A percentile compares a stretch with the other conserved stretches of the same genome.
phyloP scores from a whole-genome alignment of 2,113 vertebrate species.

The Bubalus kerabau region DNA sequence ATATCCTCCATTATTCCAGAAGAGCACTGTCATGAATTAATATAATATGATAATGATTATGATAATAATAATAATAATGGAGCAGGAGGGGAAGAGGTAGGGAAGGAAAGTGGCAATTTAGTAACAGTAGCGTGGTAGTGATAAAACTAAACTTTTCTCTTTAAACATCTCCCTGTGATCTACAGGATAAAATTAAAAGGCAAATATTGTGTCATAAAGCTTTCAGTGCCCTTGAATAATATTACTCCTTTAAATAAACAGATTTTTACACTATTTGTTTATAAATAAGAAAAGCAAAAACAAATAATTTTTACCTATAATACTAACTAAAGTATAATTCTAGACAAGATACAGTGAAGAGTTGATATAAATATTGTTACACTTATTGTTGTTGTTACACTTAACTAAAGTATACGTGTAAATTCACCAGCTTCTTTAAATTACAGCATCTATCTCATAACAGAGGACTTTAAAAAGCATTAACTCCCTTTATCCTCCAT shows the following conservation, averaged over 20 bases:
- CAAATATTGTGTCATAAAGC: neutral
- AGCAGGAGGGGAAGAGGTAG: neutral
- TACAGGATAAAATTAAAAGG: neutral
- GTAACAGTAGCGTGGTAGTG: neutral
- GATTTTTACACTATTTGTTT: neutral
- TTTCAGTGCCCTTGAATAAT: neutral
- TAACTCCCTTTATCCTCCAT: neutral
- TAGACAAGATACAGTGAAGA: neutral
- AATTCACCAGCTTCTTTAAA: slow-evolving; percentile 3
- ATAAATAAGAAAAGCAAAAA: neutral
- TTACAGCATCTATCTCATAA: neutral
- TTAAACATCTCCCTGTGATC: neutral
- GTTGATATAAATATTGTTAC: neutral
- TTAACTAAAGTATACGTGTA: neutral
- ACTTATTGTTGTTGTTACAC: neutral
- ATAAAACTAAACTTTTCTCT: neutral
- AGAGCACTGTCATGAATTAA: neutral
- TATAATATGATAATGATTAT: neutral
- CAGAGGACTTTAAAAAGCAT: neutral
- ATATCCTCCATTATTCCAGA: neutral
- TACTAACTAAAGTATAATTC: neutral
- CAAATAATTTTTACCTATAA: neutral
- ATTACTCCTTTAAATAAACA: neutral
- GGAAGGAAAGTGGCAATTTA: neutral
- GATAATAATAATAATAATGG: neutral